These are phyloP conservation scores for Eudemis profundana DNA, from an alignment of 2,888 invertebrate species.

Conservation along the genomic window DNA sequence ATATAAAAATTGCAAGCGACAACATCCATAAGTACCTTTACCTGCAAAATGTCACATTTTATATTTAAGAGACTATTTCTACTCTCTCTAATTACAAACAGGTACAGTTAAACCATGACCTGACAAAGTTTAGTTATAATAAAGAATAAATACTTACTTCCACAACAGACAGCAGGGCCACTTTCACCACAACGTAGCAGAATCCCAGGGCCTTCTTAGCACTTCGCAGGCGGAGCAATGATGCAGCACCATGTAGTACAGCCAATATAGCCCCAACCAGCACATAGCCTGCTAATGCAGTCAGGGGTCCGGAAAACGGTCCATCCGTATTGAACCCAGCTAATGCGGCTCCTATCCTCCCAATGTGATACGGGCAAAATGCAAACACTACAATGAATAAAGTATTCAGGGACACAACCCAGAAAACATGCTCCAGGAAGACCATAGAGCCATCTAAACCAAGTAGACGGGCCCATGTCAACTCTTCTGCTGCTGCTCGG, in stretches of 20 bases:
- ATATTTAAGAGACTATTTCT: too few relatives aligned
- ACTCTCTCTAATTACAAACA: too few relatives aligned
- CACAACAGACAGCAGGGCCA: constrained; percentile 96
- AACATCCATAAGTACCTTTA: too few relatives aligned
- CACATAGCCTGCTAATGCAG: constrained; percentile 97
- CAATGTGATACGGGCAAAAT: constrained; percentile 98
- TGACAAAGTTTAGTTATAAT: neutral
- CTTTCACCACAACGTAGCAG: constrained; percentile 95
- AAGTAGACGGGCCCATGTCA: constrained; percentile 98
- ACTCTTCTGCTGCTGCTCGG: constrained; percentile 97
- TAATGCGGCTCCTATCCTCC: constrained; percentile 91
- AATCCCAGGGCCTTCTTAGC: constrained; percentile 95
- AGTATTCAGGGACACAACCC: constrained; percentile 99
- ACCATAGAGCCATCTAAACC: constrained; percentile 98
- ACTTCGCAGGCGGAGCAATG: constrained; percentile 91
- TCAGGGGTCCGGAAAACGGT: constrained; percentile 96
- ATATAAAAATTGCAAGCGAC: too few relatives aligned
- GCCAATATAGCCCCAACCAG: constrained; percentile 94
- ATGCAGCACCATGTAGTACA: constrained; percentile 93
- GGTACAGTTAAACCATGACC: too few relatives aligned
- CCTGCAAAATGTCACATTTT: too few relatives aligned
- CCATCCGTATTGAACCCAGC: constrained; percentile 84
- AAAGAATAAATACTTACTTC: constrained; percentile 88
- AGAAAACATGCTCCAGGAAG: constrained; percentile 99
- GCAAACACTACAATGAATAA: constrained; percentile 98